Base-by-base conservation (phyloP, 1,140 invertebrate species). In the Aphidius ervi region DNA sequence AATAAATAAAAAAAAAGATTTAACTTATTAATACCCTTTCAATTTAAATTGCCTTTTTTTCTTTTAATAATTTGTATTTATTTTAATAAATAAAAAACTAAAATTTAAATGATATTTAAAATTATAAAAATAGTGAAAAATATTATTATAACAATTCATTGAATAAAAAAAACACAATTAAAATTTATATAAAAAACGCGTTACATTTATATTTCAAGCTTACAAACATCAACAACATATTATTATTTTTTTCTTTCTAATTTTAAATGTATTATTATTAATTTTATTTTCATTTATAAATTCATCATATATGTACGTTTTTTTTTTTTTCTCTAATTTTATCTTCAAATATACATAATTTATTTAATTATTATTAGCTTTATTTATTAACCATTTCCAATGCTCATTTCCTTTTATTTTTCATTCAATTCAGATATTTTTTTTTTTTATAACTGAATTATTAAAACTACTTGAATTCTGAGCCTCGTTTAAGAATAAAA, bases 181-280 rank as follows among this genome's bases (percentile, higher is more conserved):
- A 31, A 31, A 31, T 31, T 31, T 31, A 67, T 72, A 68, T 68
- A 68, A 74, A 76, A 50, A 56, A 74, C 73, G 71, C 73, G 67
- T 72, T 76, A 77, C 74, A 76, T 67, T 73, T 76, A 74, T 74
- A 76, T 75, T 77, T 77, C 67, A 77, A 74, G 72, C 73, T 77
- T 76, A 79, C 77, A 71, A 76, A 72, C 72, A 77, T 73, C 73
- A 76, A 71, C 40, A 52, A 39, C 6, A 50, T 31, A 31, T 50
- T 49, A 20, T 49, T 49, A 5, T 23, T 49, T 9, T 49, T 23
- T 23, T 4, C 47, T 16, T 16, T 16, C 16, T 16, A 48, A 48
- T 48, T 48, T 9, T 23, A 67, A 72, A 16, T 16, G 16, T 16
- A 16, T 16, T 16, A 16, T 16, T 16, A 16, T 16, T 16, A 16